Evolutionary conservation across 2,888 invertebrate species (phyloP).

Genomic region (Trissoscelio sp.): DNA sequence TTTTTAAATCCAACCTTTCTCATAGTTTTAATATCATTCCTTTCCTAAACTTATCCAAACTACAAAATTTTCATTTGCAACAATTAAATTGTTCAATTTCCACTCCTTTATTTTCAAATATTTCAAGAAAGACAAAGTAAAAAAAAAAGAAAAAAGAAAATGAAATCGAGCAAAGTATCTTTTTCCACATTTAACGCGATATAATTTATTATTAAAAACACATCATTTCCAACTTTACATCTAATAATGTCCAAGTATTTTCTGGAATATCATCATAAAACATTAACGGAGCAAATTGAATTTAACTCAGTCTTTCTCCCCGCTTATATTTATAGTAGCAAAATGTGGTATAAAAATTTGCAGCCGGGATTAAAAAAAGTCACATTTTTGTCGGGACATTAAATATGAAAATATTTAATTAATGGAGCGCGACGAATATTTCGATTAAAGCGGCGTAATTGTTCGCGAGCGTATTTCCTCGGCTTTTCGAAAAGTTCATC

Average conservation of each 20-base stretch:
- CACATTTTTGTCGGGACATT: neutral
- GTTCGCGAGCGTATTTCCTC: conserved; percentile 30
- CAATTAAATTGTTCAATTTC: too few species aligned
- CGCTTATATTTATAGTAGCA: neutral
- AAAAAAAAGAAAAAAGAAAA: neutral
- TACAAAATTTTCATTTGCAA: too few species aligned
- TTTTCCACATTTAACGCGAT: neutral
- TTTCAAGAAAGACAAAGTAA: too few species aligned
- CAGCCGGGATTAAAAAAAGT: neutral
- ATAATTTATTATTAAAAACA: neutral
- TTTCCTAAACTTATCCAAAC: too few species aligned
- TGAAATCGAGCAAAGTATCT: neutral
- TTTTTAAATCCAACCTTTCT: neutral
- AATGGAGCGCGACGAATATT: conserved; percentile 8
- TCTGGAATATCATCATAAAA: conserved; percentile 7
- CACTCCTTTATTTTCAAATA: too few species aligned
- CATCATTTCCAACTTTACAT: neutral
- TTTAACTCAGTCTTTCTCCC: neutral
- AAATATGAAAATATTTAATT: neutral
- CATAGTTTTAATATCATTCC: too few species aligned
- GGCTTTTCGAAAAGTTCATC: conserved; percentile 59
- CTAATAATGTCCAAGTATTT: neutral
- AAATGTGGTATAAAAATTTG: neutral
- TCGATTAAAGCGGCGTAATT: conserved; percentile 23
- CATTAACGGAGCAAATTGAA: neutral